Evolutionary conservation across 2,888 invertebrate genomes (phyloP).

Genomic region (Euspilapteryx auroguttella): DNA sequence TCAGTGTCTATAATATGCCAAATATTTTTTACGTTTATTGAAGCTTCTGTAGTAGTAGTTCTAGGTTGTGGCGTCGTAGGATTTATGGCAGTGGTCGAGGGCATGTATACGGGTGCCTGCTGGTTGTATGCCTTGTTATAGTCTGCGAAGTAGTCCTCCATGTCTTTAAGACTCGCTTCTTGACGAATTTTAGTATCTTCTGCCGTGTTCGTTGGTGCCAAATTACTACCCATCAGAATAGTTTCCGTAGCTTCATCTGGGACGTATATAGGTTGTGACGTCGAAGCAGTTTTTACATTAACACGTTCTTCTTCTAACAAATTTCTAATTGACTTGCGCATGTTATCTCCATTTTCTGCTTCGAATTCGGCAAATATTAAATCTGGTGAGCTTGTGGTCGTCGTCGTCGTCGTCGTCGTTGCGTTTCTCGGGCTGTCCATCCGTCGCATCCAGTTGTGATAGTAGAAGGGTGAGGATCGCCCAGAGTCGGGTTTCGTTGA

Average conservation of each 20-base stretch:
- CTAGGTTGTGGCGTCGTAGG: conserved; percentile 16
- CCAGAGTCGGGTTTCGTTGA: conserved; percentile 19
- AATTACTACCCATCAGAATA: too few species aligned
- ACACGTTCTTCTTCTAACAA: conserved; percentile 34
- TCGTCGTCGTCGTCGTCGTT: conserved; percentile 17
- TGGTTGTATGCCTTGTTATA: conserved; percentile 21
- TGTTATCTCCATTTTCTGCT: conserved; percentile 20
- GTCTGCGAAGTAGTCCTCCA: conserved; percentile 28
- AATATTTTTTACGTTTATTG: conserved; percentile 34
- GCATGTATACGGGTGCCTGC: conserved; percentile 20
- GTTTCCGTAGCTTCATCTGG: conserved; percentile 21
- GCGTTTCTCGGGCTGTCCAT: conserved; percentile 27
- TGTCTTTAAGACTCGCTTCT: conserved; percentile 14
- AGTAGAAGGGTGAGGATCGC: conserved; percentile 40
- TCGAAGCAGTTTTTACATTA: conserved; percentile 15
- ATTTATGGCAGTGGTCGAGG: conserved; percentile 7
- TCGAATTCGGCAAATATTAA: conserved; percentile 52
- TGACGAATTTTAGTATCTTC: neutral
- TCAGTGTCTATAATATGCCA: conserved; percentile 51
- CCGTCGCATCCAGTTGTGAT: conserved; percentile 44
- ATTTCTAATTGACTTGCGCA: conserved; percentile 38
- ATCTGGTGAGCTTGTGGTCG: conserved; percentile 28
- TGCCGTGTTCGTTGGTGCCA: too few species aligned
- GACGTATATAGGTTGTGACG: conserved; percentile 33
- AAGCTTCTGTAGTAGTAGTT: conserved; percentile 21